phyloP scores from a whole-genome alignment of 2,888 invertebrate species.

The Lucinisca nassula region DNA sequence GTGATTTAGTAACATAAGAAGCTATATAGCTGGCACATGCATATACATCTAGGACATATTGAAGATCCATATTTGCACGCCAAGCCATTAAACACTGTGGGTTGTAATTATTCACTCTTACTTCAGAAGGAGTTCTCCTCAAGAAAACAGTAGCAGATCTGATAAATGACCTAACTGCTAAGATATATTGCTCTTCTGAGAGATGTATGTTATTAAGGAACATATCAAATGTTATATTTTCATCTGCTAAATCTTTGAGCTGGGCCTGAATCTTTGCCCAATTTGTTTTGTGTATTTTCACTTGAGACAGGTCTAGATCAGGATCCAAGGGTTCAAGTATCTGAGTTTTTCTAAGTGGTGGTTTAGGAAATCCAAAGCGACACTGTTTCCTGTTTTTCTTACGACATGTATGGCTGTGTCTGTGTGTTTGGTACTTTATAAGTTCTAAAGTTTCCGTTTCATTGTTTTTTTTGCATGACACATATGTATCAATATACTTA shows the following conservation, averaged over 20 bases:
- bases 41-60: slow-evolving; percentile 48
- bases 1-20: slow-evolving; percentile 58
- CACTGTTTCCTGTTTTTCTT: slow-evolving; percentile 43
- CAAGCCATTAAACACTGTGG: slow-evolving; percentile 20
- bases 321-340: slow-evolving; percentile 53
- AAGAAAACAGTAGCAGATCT: slow-evolving; percentile 29
- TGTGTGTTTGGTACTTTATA: slow-evolving; percentile 27
- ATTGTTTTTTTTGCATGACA: slow-evolving; percentile 34
- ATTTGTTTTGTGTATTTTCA: slow-evolving; percentile 44
- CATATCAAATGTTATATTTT: slow-evolving; percentile 17
- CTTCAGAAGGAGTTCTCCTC: slow-evolving; percentile 35
- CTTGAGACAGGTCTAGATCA: not conserved
- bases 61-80: slow-evolving; percentile 36
- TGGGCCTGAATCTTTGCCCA: not conserved
- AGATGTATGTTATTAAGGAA: not conserved
- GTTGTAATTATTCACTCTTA: slow-evolving; percentile 52
- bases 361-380: slow-evolving; percentile 64
- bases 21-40: slow-evolving; percentile 62
- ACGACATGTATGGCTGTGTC: slow-evolving; percentile 51
- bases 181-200: not conserved
- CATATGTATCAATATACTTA: slow-evolving; percentile 44
- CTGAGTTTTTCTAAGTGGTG: slow-evolving; percentile 39
- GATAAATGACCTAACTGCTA: not conserved
- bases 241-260: slow-evolving; percentile 22
- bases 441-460: not conserved